Evolutionary conservation across 2,888 invertebrate genomes (phyloP), one percentile per base, ranked within the genome.

Genomic region (Phyllotreta striolata): DNA sequence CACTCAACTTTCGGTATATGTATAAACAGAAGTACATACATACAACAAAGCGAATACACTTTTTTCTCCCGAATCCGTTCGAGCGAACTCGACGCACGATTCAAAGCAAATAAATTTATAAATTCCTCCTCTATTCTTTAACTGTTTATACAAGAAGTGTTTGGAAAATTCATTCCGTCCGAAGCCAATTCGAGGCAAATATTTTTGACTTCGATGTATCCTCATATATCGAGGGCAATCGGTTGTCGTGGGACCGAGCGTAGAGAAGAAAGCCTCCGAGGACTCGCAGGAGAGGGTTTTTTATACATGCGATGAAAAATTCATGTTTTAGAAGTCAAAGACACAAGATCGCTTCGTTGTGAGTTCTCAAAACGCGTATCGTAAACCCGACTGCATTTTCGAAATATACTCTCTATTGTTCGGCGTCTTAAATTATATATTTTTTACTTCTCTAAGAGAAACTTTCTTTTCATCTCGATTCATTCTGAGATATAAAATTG

Each of bases 291-390:
- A 46, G 56, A 56, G 38, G 37, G 49, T 34, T 46, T 56, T 56
- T 56, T 56, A 44, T 56, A 56, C 56, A 56, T 56, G 43, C 56
- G 44, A 56, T 56, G 56, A 56, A 56, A 56, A 56, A 56, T 56
- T 56, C 56, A 56, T 56, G 56, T 56, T 56, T 56, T 56, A 43
- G 56, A 44, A 44, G 44, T 56, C 56, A 56, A 56, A 56, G 56
- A 56, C 56, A 35, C 56, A 56, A 41, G 56, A 56, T 10, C 56
- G 46, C 43, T 43, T 55, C 55, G 43, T 44, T 44, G 49, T 8
- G 35, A 49, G 56, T 46, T 56, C 46, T 56, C 12, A 56, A 55
- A 56, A 56, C 46, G 10, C 43, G 43, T 37, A 44, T 43, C 43
- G 55, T 34, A n/a, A 37, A 35, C 34, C 10, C 49, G 49, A 40